A percentile compares a stretch with the other conserved stretches of the same genome.
Evolutionary conservation across 37 sponge, comb jelly and placozoan species (phyloP).

Genomic region (Cladorhizidae sp.): DNA sequence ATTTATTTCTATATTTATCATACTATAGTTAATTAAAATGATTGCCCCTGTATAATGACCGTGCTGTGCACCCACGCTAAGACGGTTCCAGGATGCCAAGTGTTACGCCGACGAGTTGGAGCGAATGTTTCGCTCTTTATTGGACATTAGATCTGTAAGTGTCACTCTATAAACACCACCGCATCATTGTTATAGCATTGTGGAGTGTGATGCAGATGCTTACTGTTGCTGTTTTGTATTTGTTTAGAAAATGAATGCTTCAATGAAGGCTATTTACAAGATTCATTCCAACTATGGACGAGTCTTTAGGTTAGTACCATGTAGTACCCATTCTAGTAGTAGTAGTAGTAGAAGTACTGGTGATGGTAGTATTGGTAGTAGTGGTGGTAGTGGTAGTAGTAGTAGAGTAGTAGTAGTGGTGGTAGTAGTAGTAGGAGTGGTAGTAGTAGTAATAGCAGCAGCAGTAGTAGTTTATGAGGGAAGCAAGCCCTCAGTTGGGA

Average conservation of each 20-base stretch:
- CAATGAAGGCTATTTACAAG: slow-evolving; percentile 56
- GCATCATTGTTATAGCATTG: background rate
- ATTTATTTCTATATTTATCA: too few relatives aligned
- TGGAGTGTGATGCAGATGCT: background rate
- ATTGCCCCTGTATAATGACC: too few relatives aligned
- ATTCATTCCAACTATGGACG: slow-evolving; percentile 65
- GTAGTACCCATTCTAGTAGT: background rate
- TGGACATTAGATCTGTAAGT: slow-evolving; percentile 66
- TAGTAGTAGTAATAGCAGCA: too few relatives aligned
- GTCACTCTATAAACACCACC: too few relatives aligned
- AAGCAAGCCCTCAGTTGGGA: too few relatives aligned
- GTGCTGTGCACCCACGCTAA: background rate
- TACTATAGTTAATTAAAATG: too few relatives aligned
- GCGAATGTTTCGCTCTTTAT: slow-evolving; percentile 36
- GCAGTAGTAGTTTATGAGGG: too few relatives aligned
- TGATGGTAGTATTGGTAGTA: too few relatives aligned
- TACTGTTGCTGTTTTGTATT: background rate
- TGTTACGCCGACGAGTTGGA: slow-evolving; percentile 63
- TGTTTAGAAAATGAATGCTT: slow-evolving; percentile 34
- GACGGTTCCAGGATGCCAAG: slow-evolving; percentile 67
- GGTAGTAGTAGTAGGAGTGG: too few relatives aligned
- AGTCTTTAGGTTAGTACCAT: slow-evolving; percentile 39
- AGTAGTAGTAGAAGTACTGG: too few relatives aligned
- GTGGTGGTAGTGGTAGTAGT: too few relatives aligned
- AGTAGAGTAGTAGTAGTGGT: too few relatives aligned